Evolutionary conservation across 92 coral and sea anemone genomes (phyloP).

Genomic region (Palythoa grandis): DNA sequence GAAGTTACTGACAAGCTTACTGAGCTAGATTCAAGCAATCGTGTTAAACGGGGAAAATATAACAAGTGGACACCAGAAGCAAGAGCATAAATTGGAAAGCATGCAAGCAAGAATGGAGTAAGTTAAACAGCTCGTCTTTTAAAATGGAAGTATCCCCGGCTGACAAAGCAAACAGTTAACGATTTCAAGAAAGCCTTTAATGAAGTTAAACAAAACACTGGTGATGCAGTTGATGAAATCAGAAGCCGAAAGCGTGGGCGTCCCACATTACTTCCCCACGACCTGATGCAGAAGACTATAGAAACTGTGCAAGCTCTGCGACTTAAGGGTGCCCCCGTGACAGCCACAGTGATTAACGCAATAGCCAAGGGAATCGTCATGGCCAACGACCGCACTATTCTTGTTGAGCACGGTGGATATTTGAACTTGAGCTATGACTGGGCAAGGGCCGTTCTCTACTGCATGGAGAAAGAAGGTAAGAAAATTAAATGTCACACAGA

Average conservation of each 20-base stretch:
- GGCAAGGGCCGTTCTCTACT: constrained; percentile 44
- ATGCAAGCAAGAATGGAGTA: constrained; percentile 47
- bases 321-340: background rate
- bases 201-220: constrained; percentile 11
- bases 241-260: constrained; percentile 23
- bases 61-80: constrained; percentile 47
- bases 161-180: constrained; percentile 45
- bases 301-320: constrained; percentile 14
- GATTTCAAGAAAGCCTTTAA: constrained; percentile 35
- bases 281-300: constrained; percentile 27
- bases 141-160: constrained; percentile 45
- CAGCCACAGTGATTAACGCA: constrained; percentile 5
- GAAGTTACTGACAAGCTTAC: constrained; percentile 41
- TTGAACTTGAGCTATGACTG: constrained; percentile 51
- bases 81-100: constrained; percentile 45
- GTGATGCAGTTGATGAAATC: constrained; percentile 12
- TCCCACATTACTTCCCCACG: constrained; percentile 8
- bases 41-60: constrained; percentile 47
- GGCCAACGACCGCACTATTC: constrained; percentile 49
- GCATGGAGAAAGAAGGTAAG: background rate
- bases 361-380: constrained; percentile 21
- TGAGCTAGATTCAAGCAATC: constrained; percentile 44
- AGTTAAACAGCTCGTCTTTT: constrained; percentile 44
- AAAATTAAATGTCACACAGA: no score
- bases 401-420: constrained; percentile 47